These are phyloP conservation scores for Aeoliscus strigatus DNA, from an alignment of 2,797 vertebrate genomes.

Conservation along the genomic window DNA sequence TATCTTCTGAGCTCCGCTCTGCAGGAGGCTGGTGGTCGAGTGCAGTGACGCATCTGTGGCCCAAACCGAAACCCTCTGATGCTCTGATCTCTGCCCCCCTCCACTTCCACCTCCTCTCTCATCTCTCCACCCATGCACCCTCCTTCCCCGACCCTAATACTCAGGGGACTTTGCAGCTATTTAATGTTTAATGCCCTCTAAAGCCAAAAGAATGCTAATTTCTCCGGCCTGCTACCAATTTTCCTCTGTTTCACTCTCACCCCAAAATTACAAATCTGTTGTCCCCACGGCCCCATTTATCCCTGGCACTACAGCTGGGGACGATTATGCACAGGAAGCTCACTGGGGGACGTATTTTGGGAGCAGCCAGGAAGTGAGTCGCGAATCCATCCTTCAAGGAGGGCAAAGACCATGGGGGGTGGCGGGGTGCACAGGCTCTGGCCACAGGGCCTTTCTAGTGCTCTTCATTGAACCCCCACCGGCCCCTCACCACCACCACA, in stretches of 20 bases:
- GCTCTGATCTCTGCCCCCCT: conserved; percentile 50
- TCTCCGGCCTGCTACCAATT: conserved; percentile 76
- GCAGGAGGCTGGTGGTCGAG: conserved; percentile 54
- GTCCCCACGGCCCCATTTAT: conserved; percentile 72
- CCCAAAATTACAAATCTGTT: conserved; percentile 75
- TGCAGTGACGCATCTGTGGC: conserved; percentile 60
- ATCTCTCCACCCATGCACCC: too few species aligned
- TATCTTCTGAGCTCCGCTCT: conserved; percentile 51
- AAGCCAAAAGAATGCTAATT: conserved; percentile 79
- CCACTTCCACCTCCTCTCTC: too few species aligned
- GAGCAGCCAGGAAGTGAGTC: conserved; percentile 59
- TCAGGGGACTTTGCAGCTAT: conserved; percentile 69
- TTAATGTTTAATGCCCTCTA: conserved; percentile 76
- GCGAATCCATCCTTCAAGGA: conserved; percentile 58
- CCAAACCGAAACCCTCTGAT: conserved; percentile 59
- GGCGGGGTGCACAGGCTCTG: conserved; percentile 33
- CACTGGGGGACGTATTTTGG: conserved; percentile 50
- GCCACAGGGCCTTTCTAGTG: conserved; percentile 45
- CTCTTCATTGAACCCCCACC: conserved; percentile 24
- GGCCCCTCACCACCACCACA: conserved; percentile 9
- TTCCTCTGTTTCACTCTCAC: conserved; percentile 63
- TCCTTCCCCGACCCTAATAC: conserved; percentile 50
- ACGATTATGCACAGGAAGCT: conserved; percentile 75
- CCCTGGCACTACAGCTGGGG: conserved; percentile 72
- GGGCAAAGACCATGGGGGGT: conserved; percentile 19